These are phyloP conservation scores for Microcebus tavaratra DNA, from an alignment of 2,113 vertebrate genomes.

Conservation along the genomic window DNA sequence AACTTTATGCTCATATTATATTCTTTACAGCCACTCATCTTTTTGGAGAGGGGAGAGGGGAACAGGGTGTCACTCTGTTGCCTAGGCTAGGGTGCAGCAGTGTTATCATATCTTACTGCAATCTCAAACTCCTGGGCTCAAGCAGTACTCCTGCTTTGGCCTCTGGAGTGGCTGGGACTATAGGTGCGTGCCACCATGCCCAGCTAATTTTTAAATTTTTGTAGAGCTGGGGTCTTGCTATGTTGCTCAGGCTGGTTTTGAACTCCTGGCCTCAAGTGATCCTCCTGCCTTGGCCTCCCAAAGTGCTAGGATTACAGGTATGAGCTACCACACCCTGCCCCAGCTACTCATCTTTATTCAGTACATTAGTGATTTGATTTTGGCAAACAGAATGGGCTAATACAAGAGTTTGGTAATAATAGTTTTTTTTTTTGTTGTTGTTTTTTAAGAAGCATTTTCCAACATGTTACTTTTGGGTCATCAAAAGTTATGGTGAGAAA, in stretches of 20 bases:
- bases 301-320: background rate
- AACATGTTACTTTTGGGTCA: background rate
- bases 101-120: background rate
- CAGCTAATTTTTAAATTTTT: background rate
- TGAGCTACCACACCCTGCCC: background rate
- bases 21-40: background rate
- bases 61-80: too few species aligned
- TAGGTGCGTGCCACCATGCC: background rate
- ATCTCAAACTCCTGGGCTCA: background rate
- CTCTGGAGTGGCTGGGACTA: background rate
- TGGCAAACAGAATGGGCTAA: background rate
- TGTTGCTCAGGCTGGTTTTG: background rate
- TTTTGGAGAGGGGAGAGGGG: too few species aligned
- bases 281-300: background rate
- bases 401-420: background rate
- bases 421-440: background rate
- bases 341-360: background rate
- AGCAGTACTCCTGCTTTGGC: background rate
- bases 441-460: background rate
- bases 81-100: too few species aligned
- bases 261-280: background rate
- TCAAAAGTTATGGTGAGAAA: background rate
- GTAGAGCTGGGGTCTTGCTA: background rate
- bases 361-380: background rate
- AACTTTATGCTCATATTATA: background rate